Base-by-base conservation (phyloP, 2,113 vertebrate species). In the Phylloscopus trochiloides region DNA sequence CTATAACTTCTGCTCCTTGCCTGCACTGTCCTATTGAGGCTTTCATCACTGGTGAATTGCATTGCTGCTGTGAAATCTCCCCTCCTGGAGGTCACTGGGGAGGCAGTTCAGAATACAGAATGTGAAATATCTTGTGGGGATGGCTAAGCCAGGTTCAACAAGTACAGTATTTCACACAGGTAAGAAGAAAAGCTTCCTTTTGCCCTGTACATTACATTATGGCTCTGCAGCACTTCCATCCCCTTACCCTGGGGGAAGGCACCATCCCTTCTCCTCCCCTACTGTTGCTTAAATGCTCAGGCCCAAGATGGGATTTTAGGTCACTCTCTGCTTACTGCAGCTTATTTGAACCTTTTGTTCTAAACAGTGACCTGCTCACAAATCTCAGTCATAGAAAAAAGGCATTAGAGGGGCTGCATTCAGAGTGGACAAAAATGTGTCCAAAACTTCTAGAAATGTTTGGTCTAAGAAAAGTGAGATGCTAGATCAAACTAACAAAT, bases 1-100 rank as follows among this genome's bases (percentile, higher is more conserved):
- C 95, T 75, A 54, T 94, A 88, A 94, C 88, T 95, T 93, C 48
- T 92, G 75, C 71, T 58, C 10, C 13, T 71, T 92, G 89, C 89
- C 73, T 93, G 81, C 57, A 4, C 59, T 74, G 76, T 26, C 38
- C 89, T 66, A 17, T n/a, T 80, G 65, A 47, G 84, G 42, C 73
- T 96, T 79, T 91, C 77, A 84, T 91, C 43, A 9, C 66, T 84
- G 85, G 63, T 52, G 93, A 55, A 92, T 77, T 92, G 94, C 79
- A 91, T 92, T 88, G 94, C 83, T 91, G 83, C 76, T 77, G 82
- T 63, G 80, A 90, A 84, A 73, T 76, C 68, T 74, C 34, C 17
- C 19, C 40, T 90, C 51, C 45, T 87, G 86, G 91, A 96, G 89
- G 86, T 89, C 94, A 68, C 83, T 81, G 65, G 52, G 74, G 65